A percentile compares a stretch with the other conserved stretches of the same genome.
These are phyloP conservation scores for Arothron firmamentum DNA, from an alignment of 2,113 vertebrate genomes.

Conservation along the genomic window DNA sequence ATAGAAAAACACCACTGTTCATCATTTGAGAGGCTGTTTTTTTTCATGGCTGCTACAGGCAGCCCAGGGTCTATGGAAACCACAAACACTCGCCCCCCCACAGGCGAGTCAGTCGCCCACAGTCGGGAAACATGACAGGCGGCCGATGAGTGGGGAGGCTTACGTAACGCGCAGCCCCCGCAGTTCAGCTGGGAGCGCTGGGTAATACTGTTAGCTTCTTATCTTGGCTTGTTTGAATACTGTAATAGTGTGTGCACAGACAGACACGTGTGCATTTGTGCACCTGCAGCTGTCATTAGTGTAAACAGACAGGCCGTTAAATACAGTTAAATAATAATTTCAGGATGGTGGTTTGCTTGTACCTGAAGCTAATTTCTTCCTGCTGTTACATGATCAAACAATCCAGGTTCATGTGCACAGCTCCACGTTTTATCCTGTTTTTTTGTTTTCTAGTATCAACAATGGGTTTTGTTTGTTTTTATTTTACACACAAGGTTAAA, in stretches of 20 bases:
- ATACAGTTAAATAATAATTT: conserved; percentile 44
- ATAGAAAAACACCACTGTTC: no score
- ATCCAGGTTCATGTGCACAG: not conserved
- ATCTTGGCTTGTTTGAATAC: conserved; percentile 40
- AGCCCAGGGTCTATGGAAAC: conserved; percentile 39
- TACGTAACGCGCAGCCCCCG: conserved; percentile 35
- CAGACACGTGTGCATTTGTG: not conserved
- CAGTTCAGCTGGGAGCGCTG: conserved; percentile 8
- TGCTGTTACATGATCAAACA: not conserved
- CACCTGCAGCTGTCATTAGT: conserved; percentile 28
- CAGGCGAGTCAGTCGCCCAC: conserved; percentile 31
- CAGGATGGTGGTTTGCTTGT: conserved; percentile 18
- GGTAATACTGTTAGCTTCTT: conserved; percentile 40
- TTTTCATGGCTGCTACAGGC: conserved; percentile 19
- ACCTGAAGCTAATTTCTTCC: conserved; percentile 11
- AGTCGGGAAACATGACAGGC: conserved; percentile 52
- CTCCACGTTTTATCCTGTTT: not conserved
- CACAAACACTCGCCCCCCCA: conserved; percentile 41
- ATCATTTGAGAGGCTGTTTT: no score
- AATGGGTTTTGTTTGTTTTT: not conserved
- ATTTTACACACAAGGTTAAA: not conserved
- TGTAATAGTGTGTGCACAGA: conserved; percentile 19
- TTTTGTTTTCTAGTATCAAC: not conserved
- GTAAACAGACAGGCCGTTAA: conserved; percentile 49
- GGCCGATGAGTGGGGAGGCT: conserved; percentile 20